phyloP scores from a whole-genome alignment of 2,797 vertebrate species.

The Pangasius djambal region DNA sequence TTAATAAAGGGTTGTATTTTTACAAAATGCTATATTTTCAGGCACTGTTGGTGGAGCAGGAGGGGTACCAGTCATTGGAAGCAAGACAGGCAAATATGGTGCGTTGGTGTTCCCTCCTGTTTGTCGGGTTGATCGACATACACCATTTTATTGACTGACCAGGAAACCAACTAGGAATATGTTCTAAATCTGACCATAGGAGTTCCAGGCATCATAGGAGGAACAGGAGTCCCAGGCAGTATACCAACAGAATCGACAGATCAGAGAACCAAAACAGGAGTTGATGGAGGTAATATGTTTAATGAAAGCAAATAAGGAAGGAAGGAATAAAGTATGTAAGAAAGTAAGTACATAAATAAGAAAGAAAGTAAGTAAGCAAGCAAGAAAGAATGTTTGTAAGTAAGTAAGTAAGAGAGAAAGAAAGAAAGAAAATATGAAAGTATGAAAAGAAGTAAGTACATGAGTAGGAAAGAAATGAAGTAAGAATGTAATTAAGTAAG shows the following conservation, averaged over 20 bases:
- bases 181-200: constrained; percentile 29
- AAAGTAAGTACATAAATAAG: background rate
- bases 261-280: constrained; percentile 37
- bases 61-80: constrained; percentile 38
- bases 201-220: constrained; percentile 44
- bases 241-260: constrained; percentile 33
- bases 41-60: constrained; percentile 30
- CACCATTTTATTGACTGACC: background rate
- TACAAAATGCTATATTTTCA: constrained; percentile 1
- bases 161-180: background rate
- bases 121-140: background rate
- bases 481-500: background rate
- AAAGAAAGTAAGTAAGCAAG: background rate
- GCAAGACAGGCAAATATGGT: constrained; percentile 49
- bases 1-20: background rate
- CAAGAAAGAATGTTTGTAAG: background rate
- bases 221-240: constrained; percentile 38
- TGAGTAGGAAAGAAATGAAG: background rate
- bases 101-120: background rate
- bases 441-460: background rate
- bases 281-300: constrained; percentile 48
- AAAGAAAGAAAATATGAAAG: background rate
- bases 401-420: background rate
- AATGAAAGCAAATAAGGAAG: background rate
- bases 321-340: background rate